phyloP scores from a whole-genome alignment of 2,113 vertebrate genomes.

The Neomonachus schauinslandi region DNA sequence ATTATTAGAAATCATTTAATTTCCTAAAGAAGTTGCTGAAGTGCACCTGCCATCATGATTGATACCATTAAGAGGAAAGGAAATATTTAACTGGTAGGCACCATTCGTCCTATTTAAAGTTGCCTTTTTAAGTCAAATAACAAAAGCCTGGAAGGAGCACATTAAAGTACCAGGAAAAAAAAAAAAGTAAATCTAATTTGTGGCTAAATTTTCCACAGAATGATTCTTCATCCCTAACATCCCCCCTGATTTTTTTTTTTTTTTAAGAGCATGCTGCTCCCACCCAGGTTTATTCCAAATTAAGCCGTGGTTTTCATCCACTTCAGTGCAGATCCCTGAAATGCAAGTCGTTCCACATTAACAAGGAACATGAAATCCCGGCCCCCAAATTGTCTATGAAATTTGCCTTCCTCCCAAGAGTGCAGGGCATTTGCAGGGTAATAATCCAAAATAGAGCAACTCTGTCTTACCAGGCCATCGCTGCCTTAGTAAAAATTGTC shows the following conservation, averaged over 20 bases:
- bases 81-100: constrained; percentile 10
- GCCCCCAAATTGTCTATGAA: not conserved
- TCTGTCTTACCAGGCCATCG: fast-evolving
- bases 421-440: not conserved
- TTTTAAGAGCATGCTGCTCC: not conserved
- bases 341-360: not conserved
- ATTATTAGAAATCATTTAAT: constrained; percentile 40
- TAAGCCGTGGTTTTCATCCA: not conserved
- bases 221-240: not conserved
- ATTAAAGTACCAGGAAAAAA: constrained; percentile 29
- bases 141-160: not conserved
- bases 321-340: constrained; percentile 43
- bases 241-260: not conserved
- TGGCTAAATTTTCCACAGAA: not conserved
- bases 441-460: not conserved
- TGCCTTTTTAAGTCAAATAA: constrained; percentile 58
- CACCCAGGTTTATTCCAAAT: not conserved
- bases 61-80: constrained; percentile 29
- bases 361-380: not conserved
- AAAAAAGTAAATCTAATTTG: constrained; percentile 39
- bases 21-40: not conserved
- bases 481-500: not conserved
- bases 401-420: not conserved
- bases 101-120: not conserved
- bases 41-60: not conserved